Percentiles rank a stretch among this genome's conserved stretches.
Conservation (phyloP, 1,140 invertebrate genomes). For the Drosophila novamexicana region DNA sequence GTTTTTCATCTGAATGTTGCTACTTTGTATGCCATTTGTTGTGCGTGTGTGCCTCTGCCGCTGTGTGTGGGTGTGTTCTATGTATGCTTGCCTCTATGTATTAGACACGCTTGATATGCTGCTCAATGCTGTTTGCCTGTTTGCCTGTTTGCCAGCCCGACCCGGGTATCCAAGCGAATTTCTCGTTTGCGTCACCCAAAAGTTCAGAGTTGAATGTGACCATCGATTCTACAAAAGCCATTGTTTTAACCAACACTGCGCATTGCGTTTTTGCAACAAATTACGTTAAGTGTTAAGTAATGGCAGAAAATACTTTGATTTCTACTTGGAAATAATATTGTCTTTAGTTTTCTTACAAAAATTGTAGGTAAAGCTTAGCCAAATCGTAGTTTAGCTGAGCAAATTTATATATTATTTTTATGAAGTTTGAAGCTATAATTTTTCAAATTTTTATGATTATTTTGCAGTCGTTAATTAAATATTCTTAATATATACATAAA, state of each 20-base stretch:
- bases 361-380: too few species aligned
- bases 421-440: too few species aligned
- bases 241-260: conserved; percentile 26
- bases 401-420: too few species aligned
- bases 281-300: neutral
- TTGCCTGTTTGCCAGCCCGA: conserved; percentile 2
- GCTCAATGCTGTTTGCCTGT: conserved; percentile 36
- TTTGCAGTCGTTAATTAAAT: neutral
- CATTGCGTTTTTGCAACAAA: neutral
- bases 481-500: too few species aligned
- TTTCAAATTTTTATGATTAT: too few species aligned
- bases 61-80: conserved; percentile 10
- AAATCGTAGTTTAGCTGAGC: too few species aligned
- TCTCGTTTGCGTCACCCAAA: conserved; percentile 63
- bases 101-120: conserved; percentile 70
- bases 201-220: conserved; percentile 74
- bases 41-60: conserved; percentile 25
- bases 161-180: conserved; percentile 20
- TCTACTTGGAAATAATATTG: too few species aligned
- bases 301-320: neutral
- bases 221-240: conserved; percentile 51
- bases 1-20: conserved; percentile 33
- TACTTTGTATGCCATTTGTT: conserved; percentile 59
- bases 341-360: too few species aligned
- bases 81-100: conserved; percentile 27